Evolutionary conservation across 2,888 invertebrate genomes (phyloP), one percentile per base, ranked within the genome.

Genomic region (Noctuana brunneofusca): DNA sequence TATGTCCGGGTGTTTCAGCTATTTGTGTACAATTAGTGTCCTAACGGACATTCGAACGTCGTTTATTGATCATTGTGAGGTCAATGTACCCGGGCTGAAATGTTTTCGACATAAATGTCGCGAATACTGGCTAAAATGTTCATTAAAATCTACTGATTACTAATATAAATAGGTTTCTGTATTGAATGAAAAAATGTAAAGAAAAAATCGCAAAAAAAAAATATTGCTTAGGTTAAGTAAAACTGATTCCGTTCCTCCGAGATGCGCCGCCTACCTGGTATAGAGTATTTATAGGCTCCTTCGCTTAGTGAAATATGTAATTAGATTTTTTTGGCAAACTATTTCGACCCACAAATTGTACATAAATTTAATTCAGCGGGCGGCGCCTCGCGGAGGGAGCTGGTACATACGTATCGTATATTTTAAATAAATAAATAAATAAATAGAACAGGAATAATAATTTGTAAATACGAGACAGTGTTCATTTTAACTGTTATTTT

Each of bases 401-500:
- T 70, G 79, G 77, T 79, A 81, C 81, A 69, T 67, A 74, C 82
- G 84, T 84, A 81, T 80, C 80, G 71, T 81, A 77, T 80, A 84
- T 82, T 80, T 80, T 80, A 80, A 76, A 32, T 32, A 8, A 11
- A n/a, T n/a, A 32, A 16, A 38, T n/a, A 35, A 9, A 35, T 35
- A 38, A 76, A 73, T 75, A 75, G 71, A 66, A 66, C 71, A 69
- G 75, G 70, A 75, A 69, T 67, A 72, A 75, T 73, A 79, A 82
- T 79, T 38, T 89, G 89, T 89, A 89, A 86, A 89, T 89, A 89
- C 79, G 80, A 83, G 76, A 84, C 80, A 77, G 82, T 87, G 86
- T 87, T 87, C 86, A 85, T 84, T 88, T 81, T 83, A 84, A 87
- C 81, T 84, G 80, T 87, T 87, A 84, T 84, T 87, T 87, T 86